Base-by-base conservation (phyloP, 1,140 invertebrate genomes). In the Drosophila grimshawi region DNA sequence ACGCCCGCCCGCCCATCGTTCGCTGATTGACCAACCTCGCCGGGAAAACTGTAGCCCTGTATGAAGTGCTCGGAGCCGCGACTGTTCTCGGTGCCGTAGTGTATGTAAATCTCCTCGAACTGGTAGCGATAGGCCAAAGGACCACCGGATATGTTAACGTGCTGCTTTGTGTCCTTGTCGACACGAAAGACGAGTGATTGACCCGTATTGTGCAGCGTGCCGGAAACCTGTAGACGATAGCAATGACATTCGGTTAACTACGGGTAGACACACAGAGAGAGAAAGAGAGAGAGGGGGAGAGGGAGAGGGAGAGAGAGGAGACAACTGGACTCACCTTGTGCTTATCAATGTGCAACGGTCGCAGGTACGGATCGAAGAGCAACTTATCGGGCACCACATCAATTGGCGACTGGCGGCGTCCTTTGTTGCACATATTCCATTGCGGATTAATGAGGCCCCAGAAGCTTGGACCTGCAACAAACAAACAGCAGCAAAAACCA, bases 401-500 rank as follows among this genome's bases (percentile, higher is more conserved):
- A 80, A 99, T 98, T 11, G 98, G 98, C 60, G 97, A 98, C 93
- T 99, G 98, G 66, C 97, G 94, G 62, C 96, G 94, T 27, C 98
- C 98, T 92, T 97, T 97, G 86, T 95, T 97, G 94, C 98, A 99
- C 93, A 99, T 95, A 86, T 95, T 96, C 98, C 98, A 99, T 92
- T 98, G 97, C 0, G 97, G 97, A 94, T 99, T 98, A 92, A 99
- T 97, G 64, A 98, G 94, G 46, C 98, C 98, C 98, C 98, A 99
- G 94, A 98, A 99, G 60, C 96, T 96, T 41, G 98, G 97, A 93
- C 98, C 98, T 99, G 94, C n/a, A 65, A 70, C 49, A 51, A 53
- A 70, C 43, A 61, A 41, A 30, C 33, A 43, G 48, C 3, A 45
- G 45, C n/a, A 61, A 94, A 94, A 8, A 41, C 78, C 35, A 55